Evolutionary conservation across 2,888 invertebrate genomes (phyloP).

Genomic region (Cantharis flavilabris): DNA sequence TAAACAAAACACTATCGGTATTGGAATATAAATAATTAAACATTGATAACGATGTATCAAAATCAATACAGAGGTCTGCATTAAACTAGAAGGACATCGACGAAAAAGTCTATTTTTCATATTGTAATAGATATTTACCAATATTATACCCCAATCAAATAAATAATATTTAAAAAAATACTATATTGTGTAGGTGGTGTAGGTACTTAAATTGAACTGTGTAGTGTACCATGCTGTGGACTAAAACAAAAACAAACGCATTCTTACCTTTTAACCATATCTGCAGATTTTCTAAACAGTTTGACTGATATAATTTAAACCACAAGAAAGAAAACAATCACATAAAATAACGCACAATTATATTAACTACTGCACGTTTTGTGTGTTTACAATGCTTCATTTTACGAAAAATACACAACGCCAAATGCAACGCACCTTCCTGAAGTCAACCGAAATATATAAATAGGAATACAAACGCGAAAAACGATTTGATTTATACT

Average conservation of each 20-base stretch:
- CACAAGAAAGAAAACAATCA: conserved; percentile 20
- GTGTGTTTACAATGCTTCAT: conserved; percentile 34
- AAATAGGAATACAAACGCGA: not conserved
- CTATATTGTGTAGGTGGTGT: not conserved
- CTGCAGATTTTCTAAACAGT: conserved; percentile 54
- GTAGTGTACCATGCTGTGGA: not conserved
- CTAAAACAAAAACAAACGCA: conserved; percentile 1
- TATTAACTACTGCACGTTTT: conserved; percentile 19
- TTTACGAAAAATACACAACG: conserved; percentile 23
- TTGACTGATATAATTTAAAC: conserved; percentile 15
- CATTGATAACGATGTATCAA: conserved; percentile 21
- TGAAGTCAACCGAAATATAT: not conserved
- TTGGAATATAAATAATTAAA: conserved; percentile 22
- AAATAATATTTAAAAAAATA: not conserved
- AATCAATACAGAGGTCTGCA: conserved; percentile 29
- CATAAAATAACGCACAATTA: conserved; percentile 24
- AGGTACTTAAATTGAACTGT: not conserved
- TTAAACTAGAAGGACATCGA: conserved; percentile 5
- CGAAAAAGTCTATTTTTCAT: not conserved
- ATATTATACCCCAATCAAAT: not conserved
- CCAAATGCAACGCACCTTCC: conserved; percentile 10
- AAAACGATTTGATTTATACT: not conserved
- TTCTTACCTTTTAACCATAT: conserved; percentile 56
- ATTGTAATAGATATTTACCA: not conserved
- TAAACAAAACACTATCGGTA: not conserved